Conservation (phyloP, 2,113 vertebrate genomes). For the Galbula dea region DNA sequence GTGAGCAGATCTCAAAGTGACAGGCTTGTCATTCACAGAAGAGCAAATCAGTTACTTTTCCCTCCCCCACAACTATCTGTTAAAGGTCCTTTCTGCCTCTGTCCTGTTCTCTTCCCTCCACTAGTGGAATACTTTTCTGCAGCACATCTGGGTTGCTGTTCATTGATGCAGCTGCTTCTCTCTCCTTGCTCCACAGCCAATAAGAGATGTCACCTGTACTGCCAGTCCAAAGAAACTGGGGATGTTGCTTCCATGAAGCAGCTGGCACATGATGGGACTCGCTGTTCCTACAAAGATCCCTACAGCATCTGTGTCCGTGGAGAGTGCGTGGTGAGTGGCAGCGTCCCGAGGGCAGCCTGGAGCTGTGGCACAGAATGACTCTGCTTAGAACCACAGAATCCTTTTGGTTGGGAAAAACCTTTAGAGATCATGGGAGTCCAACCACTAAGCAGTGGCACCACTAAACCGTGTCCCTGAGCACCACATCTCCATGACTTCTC, state of each 20-base stretch:
- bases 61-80: neutral
- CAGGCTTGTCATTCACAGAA: neutral
- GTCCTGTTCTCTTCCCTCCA: neutral
- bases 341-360: rapidly evolving
- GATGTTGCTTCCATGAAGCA: slow-evolving; percentile 91
- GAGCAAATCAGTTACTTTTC: neutral
- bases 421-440: neutral
- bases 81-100: neutral
- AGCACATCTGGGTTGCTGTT: neutral
- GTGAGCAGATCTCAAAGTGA: neutral
- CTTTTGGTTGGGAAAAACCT: neutral
- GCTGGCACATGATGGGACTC: slow-evolving; percentile 90
- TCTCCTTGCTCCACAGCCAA: slow-evolving; percentile 70
- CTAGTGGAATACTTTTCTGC: neutral
- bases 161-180: neutral
- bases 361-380: rapidly evolving
- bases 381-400: neutral
- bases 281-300: slow-evolving; percentile 92
- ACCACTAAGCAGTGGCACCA: neutral
- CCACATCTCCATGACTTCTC: neutral
- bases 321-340: slow-evolving; percentile 90
- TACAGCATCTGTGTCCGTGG: slow-evolving; percentile 94
- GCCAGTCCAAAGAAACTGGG: slow-evolving; percentile 88
- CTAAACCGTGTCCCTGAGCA: neutral
- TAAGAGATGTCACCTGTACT: slow-evolving; percentile 94